A percentile compares a stretch with the other conserved stretches of the same genome.
These are phyloP conservation scores for Gymnocypris eckloni DNA, from an alignment of 2,797 vertebrate genomes.

Conservation along the genomic window DNA sequence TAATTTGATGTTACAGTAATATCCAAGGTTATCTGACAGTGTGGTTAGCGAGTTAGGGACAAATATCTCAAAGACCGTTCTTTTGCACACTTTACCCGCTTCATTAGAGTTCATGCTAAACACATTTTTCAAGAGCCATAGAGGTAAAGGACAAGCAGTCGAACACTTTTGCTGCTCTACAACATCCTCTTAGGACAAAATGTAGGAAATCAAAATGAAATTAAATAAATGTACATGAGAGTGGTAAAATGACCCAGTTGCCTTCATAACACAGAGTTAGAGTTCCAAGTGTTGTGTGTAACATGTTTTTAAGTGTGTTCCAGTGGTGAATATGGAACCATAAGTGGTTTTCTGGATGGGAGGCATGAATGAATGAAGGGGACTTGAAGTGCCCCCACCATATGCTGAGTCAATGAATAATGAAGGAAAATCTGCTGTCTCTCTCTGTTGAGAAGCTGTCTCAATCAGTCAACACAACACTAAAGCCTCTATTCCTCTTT, in stretches of 20 bases:
- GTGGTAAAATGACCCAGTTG: not conserved
- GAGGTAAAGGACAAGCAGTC: slow-evolving; percentile 47
- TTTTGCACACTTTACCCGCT: slow-evolving; percentile 65
- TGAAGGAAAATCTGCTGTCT: slow-evolving; percentile 44
- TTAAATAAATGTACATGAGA: slow-evolving; percentile 15
- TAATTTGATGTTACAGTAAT: slow-evolving; percentile 79
- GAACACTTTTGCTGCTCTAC: not conserved
- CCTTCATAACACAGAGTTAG: not conserved
- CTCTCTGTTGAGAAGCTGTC: not conserved
- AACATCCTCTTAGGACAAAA: slow-evolving; percentile 19
- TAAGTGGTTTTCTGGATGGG: slow-evolving; percentile 14
- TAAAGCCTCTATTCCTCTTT: slow-evolving; percentile 20
- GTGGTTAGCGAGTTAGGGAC: slow-evolving; percentile 67
- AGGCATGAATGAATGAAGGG: slow-evolving; percentile 9
- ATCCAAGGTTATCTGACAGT: slow-evolving; percentile 78
- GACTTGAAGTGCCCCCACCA: slow-evolving; percentile 33
- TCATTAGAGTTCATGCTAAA: slow-evolving; percentile 68
- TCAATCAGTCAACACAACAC: not conserved
- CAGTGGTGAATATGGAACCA: slow-evolving; percentile 14
- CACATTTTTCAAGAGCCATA: slow-evolving; percentile 65
- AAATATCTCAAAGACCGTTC: slow-evolving; percentile 47
- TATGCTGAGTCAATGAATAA: slow-evolving; percentile 56
- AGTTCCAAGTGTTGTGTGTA: slow-evolving; percentile 3
- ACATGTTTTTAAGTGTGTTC: slow-evolving; percentile 32
- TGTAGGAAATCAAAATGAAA: slow-evolving; percentile 16